Evolutionary conservation across 2,113 vertebrate genomes (phyloP).

Genomic region (Calonectris borealis): DNA sequence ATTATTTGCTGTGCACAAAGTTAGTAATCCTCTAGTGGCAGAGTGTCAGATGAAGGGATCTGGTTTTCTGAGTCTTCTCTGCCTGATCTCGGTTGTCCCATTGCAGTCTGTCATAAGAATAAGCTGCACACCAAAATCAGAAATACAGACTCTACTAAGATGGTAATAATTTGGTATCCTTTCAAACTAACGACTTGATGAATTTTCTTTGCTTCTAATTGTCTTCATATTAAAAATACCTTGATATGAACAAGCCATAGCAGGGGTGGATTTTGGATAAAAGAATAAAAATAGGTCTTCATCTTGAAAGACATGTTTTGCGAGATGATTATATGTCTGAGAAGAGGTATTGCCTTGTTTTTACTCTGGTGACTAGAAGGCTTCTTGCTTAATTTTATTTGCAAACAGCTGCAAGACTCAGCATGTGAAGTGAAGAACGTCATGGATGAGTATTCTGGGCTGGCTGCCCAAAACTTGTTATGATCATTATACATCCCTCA

Average conservation of each 20-base stretch:
- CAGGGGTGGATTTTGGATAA: neutral
- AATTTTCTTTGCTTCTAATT: neutral
- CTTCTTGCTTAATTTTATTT: constrained; percentile 19
- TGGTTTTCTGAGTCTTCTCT: neutral
- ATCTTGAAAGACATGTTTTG: neutral
- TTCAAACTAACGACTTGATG: neutral
- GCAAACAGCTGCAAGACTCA: constrained; percentile 20
- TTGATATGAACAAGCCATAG: neutral
- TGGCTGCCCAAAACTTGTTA: neutral
- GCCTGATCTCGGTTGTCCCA: neutral
- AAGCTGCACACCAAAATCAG: neutral
- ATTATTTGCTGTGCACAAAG: neutral
- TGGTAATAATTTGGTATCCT: neutral
- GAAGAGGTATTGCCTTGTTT: neutral
- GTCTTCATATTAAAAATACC: neutral
- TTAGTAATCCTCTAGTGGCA: neutral
- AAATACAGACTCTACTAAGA: neutral
- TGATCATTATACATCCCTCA: neutral
- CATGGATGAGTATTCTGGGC: neutral
- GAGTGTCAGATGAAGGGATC: neutral
- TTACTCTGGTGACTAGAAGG: neutral
- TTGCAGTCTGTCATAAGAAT: neutral
- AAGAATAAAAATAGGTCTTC: neutral
- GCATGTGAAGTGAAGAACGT: neutral
- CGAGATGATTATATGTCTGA: neutral